A percentile compares a stretch with the other conserved stretches of the same genome.
Evolutionary conservation across 2,888 invertebrate genomes (phyloP).

Genomic region (Pandemis corylana): DNA sequence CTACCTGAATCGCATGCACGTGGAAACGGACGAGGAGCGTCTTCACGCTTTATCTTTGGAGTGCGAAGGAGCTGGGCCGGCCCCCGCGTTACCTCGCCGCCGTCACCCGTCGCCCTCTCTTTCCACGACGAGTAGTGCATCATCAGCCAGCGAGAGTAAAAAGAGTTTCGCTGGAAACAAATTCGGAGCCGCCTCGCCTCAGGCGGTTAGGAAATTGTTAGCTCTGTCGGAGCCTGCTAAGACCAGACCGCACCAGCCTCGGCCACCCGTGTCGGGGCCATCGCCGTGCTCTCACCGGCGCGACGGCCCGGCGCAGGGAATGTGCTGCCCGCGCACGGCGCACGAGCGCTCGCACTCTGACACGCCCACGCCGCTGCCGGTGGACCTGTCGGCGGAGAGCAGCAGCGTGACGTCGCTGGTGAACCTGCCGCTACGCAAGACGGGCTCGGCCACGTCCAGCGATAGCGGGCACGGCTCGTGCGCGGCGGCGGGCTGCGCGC

Average conservation of each 20-base stretch:
- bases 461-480: slow-evolving; percentile 95
- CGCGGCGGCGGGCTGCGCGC: slow-evolving; percentile 73
- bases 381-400: slow-evolving; percentile 96
- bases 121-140: slow-evolving; percentile 96
- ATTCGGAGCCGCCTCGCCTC: slow-evolving; percentile 97
- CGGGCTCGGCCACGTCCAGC: slow-evolving; percentile 96
- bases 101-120: slow-evolving; percentile 97
- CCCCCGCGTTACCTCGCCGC: slow-evolving; percentile 88
- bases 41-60: slow-evolving; percentile 95
- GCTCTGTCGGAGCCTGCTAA: slow-evolving; percentile 95
- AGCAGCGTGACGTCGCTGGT: slow-evolving; percentile 97
- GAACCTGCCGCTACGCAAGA: slow-evolving; percentile 94
- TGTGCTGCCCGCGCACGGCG: slow-evolving; percentile 85
- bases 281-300: slow-evolving; percentile 87
- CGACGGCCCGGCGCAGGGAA: slow-evolving; percentile 82
- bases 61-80: slow-evolving; percentile 91
- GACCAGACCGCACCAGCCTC: slow-evolving; percentile 94
- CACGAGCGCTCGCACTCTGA: slow-evolving; percentile 96
- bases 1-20: slow-evolving; percentile 96
- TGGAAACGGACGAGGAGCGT: slow-evolving; percentile 95
- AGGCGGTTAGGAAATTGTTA: slow-evolving; percentile 97
- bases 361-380: slow-evolving; percentile 93
- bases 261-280: slow-evolving; percentile 87
- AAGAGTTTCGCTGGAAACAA: slow-evolving; percentile 87
- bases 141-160: slow-evolving; percentile 92